Base-by-base conservation (phyloP, 2,797 vertebrate genomes). In the Allobates femoralis region DNA sequence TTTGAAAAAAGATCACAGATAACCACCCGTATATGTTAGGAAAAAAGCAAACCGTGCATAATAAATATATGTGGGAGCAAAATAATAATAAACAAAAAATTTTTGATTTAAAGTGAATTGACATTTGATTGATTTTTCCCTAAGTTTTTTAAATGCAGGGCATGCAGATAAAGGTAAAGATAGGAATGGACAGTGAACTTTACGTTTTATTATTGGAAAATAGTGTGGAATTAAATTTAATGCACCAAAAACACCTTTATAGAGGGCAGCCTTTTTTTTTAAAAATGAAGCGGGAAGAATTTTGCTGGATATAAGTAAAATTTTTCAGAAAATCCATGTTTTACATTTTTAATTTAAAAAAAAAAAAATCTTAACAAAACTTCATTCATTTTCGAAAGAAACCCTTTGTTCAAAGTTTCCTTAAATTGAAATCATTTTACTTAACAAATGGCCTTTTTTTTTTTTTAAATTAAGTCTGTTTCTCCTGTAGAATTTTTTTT, bases 181-280 rank as follows among this genome's bases (percentile, higher is more conserved):
- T 88, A 86, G 96, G 97, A 98, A 99, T 98, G 98, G 98, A 98
- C 97, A 98, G 98, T 99, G 98, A 99, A 99, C 98, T 99, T 99
- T 99, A 98, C 97, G 97, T 98, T 99, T 99, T 99, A 99, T 99
- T 99, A 99, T 99, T 99, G 97, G 97, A 98, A 98, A 98, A 99
- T 98, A 99, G 97, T 99, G 97, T 96, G 96, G 96, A 98, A 99
- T 99, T 99, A 98, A 99, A 99, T 99, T 99, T 99, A 99, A 99
- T 98, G 97, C 97, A 97, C 96, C 98, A 99, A 99, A 99, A 98
- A 99, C 98, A 99, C 98, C 98, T 99, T 99, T 99, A 99, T 99
- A 99, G 98, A 99, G 98, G 98, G 97, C 98, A 99, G 96, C 96
- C 96, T 97, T 99, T 99, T 99, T 99, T 99, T 97, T n/a, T n/a